Conservation (phyloP, 2,888 invertebrate genomes). For the Choristoneura rosaceana region DNA sequence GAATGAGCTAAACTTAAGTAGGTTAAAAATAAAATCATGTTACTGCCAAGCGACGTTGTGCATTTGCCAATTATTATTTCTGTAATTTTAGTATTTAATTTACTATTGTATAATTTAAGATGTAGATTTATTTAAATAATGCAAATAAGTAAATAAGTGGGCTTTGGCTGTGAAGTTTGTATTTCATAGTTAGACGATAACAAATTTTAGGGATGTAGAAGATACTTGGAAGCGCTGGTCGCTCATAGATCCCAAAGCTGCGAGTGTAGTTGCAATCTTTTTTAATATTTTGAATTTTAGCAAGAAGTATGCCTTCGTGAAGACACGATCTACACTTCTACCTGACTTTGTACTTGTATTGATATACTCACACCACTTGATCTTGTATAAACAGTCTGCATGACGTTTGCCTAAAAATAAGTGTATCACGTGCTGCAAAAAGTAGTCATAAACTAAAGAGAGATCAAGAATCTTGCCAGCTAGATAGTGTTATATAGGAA, state of each 20-base stretch:
- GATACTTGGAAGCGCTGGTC: conserved; percentile 38
- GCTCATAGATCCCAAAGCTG: conserved; percentile 27
- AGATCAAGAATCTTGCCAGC: conserved; percentile 54
- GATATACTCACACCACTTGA: not conserved
- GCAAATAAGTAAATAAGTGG: conserved; percentile 30
- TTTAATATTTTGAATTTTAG: conserved; percentile 9
- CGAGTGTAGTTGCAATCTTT: conserved; percentile 19
- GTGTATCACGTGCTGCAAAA: not conserved
- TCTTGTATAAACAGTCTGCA: not conserved
- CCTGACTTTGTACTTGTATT: not conserved
- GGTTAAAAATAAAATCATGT: conserved; percentile 34
- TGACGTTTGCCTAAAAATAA: not conserved
- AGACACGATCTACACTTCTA: not conserved
- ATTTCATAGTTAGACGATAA: conserved; percentile 45
- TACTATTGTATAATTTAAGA: conserved; percentile 30
- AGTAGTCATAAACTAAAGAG: conserved; percentile 20
- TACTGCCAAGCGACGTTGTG: conserved; percentile 40
- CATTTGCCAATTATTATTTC: conserved; percentile 40
- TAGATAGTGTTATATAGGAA: conserved; percentile 42
- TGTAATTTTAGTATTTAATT: conserved; percentile 21
- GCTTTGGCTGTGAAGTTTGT: conserved; percentile 68
- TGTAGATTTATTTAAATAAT: conserved; percentile 27
- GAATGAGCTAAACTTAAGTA: conserved; percentile 21
- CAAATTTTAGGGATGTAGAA: conserved; percentile 28
- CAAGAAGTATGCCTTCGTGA: not conserved